Evolutionary conservation across 2,888 invertebrate genomes (phyloP).

Genomic region (Spisula solida): DNA sequence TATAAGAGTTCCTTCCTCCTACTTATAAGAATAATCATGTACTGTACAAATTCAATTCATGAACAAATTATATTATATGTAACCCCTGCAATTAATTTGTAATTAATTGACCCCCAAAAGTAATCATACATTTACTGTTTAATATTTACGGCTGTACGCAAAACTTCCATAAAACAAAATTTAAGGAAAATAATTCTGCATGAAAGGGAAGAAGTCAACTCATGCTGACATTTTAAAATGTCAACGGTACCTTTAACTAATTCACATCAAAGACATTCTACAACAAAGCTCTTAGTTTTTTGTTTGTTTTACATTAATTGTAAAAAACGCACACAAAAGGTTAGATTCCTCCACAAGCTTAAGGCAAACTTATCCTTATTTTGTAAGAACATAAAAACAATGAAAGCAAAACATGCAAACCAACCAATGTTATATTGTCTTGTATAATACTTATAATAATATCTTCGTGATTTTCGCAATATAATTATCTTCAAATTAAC

Average conservation of each 20-base stretch:
- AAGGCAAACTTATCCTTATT: neutral
- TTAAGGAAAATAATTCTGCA: neutral
- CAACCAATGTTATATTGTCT: slow-evolving; percentile 29
- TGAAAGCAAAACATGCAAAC: slow-evolving; percentile 49
- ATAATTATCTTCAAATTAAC: neutral
- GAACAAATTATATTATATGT: neutral
- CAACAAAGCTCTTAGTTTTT: neutral
- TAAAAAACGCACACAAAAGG: neutral
- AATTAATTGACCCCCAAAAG: too few species aligned
- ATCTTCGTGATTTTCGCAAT: neutral
- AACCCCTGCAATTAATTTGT: too few species aligned
- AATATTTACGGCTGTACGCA: neutral
- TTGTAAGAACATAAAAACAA: slow-evolving; percentile 18
- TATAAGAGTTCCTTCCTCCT: neutral
- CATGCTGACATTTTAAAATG: neutral
- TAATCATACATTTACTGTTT: neutral
- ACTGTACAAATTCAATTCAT: neutral
- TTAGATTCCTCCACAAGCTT: slow-evolving; percentile 8
- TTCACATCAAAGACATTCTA: neutral
- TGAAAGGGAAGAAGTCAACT: neutral
- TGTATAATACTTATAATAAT: neutral
- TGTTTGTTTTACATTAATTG: neutral
- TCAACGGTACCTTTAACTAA: neutral
- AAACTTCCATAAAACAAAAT: neutral
- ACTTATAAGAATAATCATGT: neutral